These are phyloP conservation scores for Sminthurinus aureus DNA, from an alignment of 2,888 invertebrate species.

Conservation along the genomic window DNA sequence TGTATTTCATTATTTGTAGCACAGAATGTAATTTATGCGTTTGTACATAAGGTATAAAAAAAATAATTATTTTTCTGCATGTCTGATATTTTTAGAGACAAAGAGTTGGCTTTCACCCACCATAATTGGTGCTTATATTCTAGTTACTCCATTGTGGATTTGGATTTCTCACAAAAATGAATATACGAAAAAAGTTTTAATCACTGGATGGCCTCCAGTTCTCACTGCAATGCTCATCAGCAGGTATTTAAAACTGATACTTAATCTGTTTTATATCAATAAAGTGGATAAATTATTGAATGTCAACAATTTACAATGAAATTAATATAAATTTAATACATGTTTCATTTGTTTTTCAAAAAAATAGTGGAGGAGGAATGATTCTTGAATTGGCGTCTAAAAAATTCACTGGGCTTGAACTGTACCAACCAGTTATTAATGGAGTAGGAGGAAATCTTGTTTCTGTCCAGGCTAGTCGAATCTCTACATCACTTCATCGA, in stretches of 20 bases:
- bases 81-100: slow-evolving; percentile 62
- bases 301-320: neutral
- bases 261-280: neutral
- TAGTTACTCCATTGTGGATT: slow-evolving; percentile 77
- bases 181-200: slow-evolving; percentile 74
- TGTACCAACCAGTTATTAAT: slow-evolving; percentile 84
- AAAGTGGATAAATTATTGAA: too few relatives aligned
- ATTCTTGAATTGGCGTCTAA: slow-evolving; percentile 76
- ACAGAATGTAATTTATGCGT: neutral
- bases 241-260: slow-evolving; percentile 66
- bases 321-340: slow-evolving; percentile 13
- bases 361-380: slow-evolving; percentile 73
- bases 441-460: slow-evolving; percentile 83
- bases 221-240: slow-evolving; percentile 82
- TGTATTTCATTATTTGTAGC: neutral
- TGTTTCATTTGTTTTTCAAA: too few relatives aligned
- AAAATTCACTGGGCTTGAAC: slow-evolving; percentile 74
- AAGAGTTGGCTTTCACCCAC: slow-evolving; percentile 73
- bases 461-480: slow-evolving; percentile 78
- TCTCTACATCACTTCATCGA: slow-evolving; percentile 77
- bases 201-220: slow-evolving; percentile 79
- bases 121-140: slow-evolving; percentile 71
- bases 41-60: too few relatives aligned
- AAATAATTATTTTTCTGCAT: neutral
- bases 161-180: slow-evolving; percentile 75